These are phyloP conservation scores for Aphrophora alni DNA, from an alignment of 2,888 invertebrate genomes.

Conservation along the genomic window DNA sequence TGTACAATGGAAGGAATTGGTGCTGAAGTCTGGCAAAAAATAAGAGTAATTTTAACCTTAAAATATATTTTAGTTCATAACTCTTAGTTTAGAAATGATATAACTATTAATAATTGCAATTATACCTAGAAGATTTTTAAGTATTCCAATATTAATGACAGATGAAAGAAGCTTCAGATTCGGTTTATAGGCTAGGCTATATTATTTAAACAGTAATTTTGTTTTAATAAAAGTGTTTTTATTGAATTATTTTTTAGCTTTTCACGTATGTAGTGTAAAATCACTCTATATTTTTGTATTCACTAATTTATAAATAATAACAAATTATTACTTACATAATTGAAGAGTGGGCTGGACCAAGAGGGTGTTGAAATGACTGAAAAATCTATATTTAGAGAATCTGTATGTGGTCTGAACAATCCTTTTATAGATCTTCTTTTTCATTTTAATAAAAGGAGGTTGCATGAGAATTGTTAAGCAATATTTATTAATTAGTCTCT, in stretches of 20 bases:
- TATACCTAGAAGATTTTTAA: too few species aligned
- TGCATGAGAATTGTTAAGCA: too few species aligned
- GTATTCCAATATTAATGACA: too few species aligned
- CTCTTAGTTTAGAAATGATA: too few species aligned
- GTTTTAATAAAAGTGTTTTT: too few species aligned
- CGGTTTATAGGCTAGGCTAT: too few species aligned
- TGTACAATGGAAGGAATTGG: slow-evolving; percentile 79
- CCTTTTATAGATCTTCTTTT: background rate
- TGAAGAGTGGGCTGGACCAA: background rate
- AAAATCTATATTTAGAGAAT: slow-evolving; percentile 5
- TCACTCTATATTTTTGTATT: background rate
- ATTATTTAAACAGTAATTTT: too few species aligned
- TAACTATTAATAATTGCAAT: too few species aligned
- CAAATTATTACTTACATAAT: background rate
- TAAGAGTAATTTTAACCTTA: slow-evolving; percentile 69
- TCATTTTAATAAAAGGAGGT: slow-evolving; percentile 20
- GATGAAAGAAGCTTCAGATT: too few species aligned
- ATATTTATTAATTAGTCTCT: too few species aligned
- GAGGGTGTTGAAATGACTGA: background rate
- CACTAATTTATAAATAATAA: too few species aligned
- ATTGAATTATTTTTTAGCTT: too few species aligned
- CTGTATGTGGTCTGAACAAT: background rate
- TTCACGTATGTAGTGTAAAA: slow-evolving; percentile 7
- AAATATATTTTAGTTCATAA: slow-evolving; percentile 11
- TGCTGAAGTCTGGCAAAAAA: slow-evolving; percentile 86